phyloP scores from a whole-genome alignment of 2,797 vertebrate genomes.

The Bovichtus variegatus region DNA sequence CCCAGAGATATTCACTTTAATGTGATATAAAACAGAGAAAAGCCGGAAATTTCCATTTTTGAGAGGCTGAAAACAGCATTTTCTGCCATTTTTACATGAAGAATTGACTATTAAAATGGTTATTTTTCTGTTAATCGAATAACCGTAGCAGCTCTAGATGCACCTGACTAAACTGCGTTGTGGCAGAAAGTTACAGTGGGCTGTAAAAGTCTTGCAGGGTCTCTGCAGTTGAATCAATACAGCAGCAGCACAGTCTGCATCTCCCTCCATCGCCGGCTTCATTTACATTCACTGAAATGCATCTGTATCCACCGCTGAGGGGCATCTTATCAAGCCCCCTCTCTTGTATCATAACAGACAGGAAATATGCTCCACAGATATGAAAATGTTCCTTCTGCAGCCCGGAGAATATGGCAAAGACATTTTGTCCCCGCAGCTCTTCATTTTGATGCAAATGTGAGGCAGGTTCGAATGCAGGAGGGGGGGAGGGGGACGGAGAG shows the following conservation, averaged over 20 bases:
- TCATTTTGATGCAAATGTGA: slow-evolving; percentile 81
- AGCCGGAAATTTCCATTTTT: too few species aligned
- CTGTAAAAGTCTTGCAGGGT: not conserved
- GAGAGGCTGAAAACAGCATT: too few species aligned
- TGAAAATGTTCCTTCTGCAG: slow-evolving; percentile 21
- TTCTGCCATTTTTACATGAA: too few species aligned
- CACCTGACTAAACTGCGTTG: not conserved
- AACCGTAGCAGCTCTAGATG: too few species aligned
- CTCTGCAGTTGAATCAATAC: slow-evolving; percentile 28
- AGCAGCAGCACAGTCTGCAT: slow-evolving; percentile 19
- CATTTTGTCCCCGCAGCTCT: slow-evolving; percentile 42
- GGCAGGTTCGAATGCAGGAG: slow-evolving; percentile 38
- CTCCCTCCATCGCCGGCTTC: slow-evolving; percentile 13
- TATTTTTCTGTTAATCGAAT: too few species aligned
- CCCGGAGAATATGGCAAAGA: slow-evolving; percentile 18
- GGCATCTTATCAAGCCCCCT: not conserved
- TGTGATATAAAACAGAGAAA: too few species aligned
- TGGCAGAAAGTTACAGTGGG: not conserved
- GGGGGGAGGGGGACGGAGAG: slow-evolving; percentile 40
- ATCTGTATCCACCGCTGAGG: slow-evolving; percentile 9
- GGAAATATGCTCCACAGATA: slow-evolving; percentile 19
- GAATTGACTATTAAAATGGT: too few species aligned
- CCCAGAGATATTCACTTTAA: too few species aligned
- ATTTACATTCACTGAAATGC: slow-evolving; percentile 33
- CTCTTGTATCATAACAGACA: not conserved